These are phyloP conservation scores for Isoperla grammatica DNA, from an alignment of 2,888 invertebrate species.

Conservation along the genomic window DNA sequence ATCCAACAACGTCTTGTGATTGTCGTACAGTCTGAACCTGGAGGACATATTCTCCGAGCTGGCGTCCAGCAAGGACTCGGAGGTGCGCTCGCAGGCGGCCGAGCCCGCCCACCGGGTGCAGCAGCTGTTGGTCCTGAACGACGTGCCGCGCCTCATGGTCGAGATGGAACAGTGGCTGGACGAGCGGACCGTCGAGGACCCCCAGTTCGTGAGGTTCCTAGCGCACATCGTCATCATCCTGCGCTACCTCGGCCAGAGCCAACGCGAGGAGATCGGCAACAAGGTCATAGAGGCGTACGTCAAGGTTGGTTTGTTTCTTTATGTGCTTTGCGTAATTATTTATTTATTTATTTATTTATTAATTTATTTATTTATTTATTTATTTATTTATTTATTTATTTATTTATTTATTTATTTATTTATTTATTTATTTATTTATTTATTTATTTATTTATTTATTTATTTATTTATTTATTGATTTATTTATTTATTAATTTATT, in stretches of 20 bases:
- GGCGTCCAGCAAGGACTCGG: constrained; percentile 53
- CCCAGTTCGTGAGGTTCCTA: constrained; percentile 66
- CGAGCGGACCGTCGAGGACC: constrained; percentile 27
- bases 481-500: too few relatives aligned
- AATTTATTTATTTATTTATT: too few relatives aligned
- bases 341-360: too few relatives aligned
- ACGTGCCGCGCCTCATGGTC: constrained; percentile 61
- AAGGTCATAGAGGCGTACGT: constrained; percentile 66
- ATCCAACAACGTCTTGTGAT: too few relatives aligned
- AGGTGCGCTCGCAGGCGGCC: constrained; percentile 53
- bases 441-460: too few relatives aligned
- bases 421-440: too few relatives aligned
- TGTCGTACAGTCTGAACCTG: constrained; percentile 57
- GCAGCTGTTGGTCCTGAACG: constrained; percentile 75
- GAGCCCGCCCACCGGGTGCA: constrained; percentile 72
- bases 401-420: background rate
- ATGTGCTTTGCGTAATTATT: too few relatives aligned
- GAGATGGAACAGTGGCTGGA: constrained; percentile 60
- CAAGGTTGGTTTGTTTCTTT: constrained; percentile 36
- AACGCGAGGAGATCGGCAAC: constrained; percentile 65
- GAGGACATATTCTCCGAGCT: constrained; percentile 64
- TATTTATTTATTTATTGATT: too few relatives aligned
- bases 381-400: background rate
- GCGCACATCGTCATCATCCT: constrained; percentile 82
- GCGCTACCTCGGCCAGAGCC: constrained; percentile 67